Evolutionary conservation across 1,140 invertebrate species (phyloP), one percentile per base, ranked within the genome.

Genomic region (Bombus fervidus): DNA sequence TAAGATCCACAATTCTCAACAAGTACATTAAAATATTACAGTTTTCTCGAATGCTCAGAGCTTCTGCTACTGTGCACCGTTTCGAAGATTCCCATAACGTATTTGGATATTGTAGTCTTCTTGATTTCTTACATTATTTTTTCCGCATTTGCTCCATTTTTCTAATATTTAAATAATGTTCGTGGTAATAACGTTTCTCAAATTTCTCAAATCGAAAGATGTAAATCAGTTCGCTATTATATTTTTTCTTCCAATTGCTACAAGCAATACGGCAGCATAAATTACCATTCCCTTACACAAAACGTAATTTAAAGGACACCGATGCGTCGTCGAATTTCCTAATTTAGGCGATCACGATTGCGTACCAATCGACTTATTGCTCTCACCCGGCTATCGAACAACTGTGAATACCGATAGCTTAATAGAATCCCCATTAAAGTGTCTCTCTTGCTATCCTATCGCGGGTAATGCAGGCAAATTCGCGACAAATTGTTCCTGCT

Each of bases 401-500:
- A 62, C 28, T n/a, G 28, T 62, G 28, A 12, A 62, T 62, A 62
- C 59, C 28, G 12, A n/a, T 62, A 62, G 76, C 57, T 76, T 76
- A 77, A 62, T 62, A n/a, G 75, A 77, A 62, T 62, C 75, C 53
- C 28, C 53, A 28, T 77, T 77, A 77, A 77, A 77, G 75, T 41
- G 74, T 59, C 31, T 18, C 74, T 31, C 22, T 57, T 37, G 25
- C 34, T n/a, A 22, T 4, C 43, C 53, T 22, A 39, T 77, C 37
- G 37, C 34, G 34, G 15, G 12, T 4, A n/a, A 39, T 41, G 25
- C 75, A 62, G 57, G 25, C 34, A 77, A 77, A 77, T 77, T 76
- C 53, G 75, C 75, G 57, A 77, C 75, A 77, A 77, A 77, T 77
- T 77, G 75, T 62, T 62, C 75, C 75, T 22, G 39, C 37, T 77